Base-by-base conservation (phyloP, 2,888 invertebrate species). In the Watsonalla binaria region DNA sequence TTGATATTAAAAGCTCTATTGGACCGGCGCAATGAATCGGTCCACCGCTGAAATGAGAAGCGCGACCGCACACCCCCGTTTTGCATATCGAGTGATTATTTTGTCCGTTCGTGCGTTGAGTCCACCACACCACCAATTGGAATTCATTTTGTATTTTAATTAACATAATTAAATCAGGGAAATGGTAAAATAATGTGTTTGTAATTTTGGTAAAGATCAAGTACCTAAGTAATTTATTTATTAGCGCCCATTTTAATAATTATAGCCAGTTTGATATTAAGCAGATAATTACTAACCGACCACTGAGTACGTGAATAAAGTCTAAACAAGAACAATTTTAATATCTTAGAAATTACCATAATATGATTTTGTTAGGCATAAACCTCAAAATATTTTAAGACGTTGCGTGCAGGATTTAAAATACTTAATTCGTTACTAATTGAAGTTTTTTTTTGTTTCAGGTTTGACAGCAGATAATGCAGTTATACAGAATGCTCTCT, bases 21-120 rank as follows among this genome's bases (percentile, higher is more conserved):
- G 81, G 80, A 81, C 78, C 78, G 78, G 73, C 65, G 62, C 78
- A 81, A 78, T 82, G 78, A 80, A 82, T 78, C 70, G 80, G 77
- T 74, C 59, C 60, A 72, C 79, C 80, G 63, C 74, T 66, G 76
- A 78, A 82, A 84, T 76, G 83, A 78, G 80, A 72, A 67, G 63
- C 60, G 60, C 57, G 55, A 59, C 65, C 70, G 58, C 68, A 60
- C 63, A 53, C 66, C 58, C 54, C 72, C 61, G 66, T 74, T 82
- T 81, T 81, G 78, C 78, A 82, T 84, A 79, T 80, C 74, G 77
- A 73, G 63, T 79, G 78, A 83, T 86, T 83, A 81, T 84, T 82
- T 82, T 80, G 80, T 76, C 65, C 75, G 63, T 58, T 66, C 66
- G 63, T 73, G 73, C 76, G 69, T 70, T 67, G 62, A 59, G 62